Conservation (phyloP, 2,797 vertebrate genomes). For the Melanotaenia boesemani region DNA sequence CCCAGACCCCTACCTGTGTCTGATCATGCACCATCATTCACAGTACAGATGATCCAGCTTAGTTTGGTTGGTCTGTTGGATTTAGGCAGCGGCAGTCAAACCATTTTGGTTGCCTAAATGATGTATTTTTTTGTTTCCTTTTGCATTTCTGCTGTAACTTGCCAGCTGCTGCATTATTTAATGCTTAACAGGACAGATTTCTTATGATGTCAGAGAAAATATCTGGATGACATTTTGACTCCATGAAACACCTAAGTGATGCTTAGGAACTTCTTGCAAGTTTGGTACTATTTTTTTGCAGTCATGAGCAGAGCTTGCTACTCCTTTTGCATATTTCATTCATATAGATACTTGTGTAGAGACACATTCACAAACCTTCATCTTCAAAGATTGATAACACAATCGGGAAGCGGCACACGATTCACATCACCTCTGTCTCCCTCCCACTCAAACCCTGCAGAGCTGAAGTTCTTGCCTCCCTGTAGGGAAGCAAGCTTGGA, state of each 20-base stretch:
- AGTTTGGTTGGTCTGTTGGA: neutral
- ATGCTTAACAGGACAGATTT: neutral
- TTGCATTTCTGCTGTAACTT: neutral
- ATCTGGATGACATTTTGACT: neutral
- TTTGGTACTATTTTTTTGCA: neutral
- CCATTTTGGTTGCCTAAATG: neutral
- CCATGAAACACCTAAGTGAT: too few relatives aligned
- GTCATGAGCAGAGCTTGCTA: neutral
- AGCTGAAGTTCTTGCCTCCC: conserved; percentile 48
- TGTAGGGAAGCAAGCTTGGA: conserved; percentile 48
- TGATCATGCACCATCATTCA: neutral
- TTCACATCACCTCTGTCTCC: conserved; percentile 46
- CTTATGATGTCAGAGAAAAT: neutral
- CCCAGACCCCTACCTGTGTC: too few relatives aligned
- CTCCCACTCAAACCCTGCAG: conserved; percentile 25
- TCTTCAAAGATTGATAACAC: conserved; percentile 59
- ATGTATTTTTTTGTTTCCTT: neutral
- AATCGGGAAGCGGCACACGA: conserved; percentile 67
- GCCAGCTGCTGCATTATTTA: neutral
- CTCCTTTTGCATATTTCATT: neutral
- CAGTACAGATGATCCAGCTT: neutral
- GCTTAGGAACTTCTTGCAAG: too few relatives aligned
- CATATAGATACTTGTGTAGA: conserved; percentile 7
- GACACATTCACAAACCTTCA: conserved; percentile 28
- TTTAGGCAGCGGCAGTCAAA: neutral